Evolutionary conservation across 2,113 vertebrate species (phyloP).

Genomic region (Sula dactylatra): DNA sequence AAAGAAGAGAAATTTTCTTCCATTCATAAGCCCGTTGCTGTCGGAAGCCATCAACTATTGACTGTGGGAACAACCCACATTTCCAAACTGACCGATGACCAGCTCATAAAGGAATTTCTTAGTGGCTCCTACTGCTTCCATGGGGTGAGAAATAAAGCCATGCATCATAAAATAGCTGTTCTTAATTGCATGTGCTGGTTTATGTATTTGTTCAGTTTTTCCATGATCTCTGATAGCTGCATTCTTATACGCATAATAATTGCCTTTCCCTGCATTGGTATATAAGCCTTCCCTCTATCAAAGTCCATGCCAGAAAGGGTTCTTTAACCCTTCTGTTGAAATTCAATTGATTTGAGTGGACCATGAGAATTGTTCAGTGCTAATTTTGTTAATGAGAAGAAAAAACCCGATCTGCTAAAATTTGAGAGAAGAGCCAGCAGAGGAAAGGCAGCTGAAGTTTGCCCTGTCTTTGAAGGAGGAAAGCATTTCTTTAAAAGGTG

Average conservation of each 20-base stretch:
- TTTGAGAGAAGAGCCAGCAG: background rate
- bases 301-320: background rate
- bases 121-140: conserved; percentile 97
- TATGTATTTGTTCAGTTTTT: background rate
- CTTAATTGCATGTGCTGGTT: background rate
- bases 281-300: too few species aligned
- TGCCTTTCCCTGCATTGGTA: background rate
- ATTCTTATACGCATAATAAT: background rate
- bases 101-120: conserved; percentile 96
- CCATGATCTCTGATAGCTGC: background rate
- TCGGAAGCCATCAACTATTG: conserved; percentile 86
- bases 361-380: background rate
- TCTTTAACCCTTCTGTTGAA: background rate
- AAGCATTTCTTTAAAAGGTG: background rate
- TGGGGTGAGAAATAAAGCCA: conserved; percentile 81
- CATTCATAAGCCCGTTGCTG: conserved; percentile 88
- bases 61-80: conserved; percentile 96
- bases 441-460: background rate
- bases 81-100: conserved; percentile 94
- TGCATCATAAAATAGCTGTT: background rate
- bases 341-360: background rate
- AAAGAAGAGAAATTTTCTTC: conserved; percentile 90
- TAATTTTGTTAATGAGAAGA: background rate
- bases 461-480: background rate
- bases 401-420: background rate